phyloP scores from a whole-genome alignment of 2,797 vertebrate genomes.

The Podarcis lilfordi region DNA sequence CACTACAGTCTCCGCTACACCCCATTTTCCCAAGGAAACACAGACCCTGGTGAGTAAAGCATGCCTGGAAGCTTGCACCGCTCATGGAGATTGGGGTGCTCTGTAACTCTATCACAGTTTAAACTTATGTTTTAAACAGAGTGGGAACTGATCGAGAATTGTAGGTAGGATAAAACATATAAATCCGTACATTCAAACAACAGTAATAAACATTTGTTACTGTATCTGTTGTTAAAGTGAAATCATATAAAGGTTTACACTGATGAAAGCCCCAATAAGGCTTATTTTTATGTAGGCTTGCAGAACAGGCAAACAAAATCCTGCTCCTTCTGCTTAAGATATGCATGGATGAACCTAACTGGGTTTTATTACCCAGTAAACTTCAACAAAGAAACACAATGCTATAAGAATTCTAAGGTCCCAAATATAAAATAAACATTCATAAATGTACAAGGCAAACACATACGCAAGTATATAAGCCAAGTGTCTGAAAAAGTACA shows the following conservation, averaged over 20 bases:
- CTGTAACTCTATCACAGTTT: not conserved
- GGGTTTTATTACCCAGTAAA: not conserved
- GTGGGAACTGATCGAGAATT: not conserved
- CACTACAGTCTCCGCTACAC: too few species aligned
- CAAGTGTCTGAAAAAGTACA: too few species aligned
- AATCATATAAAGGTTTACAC: too few species aligned
- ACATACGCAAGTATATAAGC: too few species aligned
- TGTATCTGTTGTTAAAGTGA: not conserved
- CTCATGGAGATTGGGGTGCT: too few species aligned
- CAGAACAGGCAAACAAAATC: not conserved
- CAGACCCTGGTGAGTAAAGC: too few species aligned
- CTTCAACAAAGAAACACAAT: not conserved
- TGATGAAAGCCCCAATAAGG: too few species aligned
- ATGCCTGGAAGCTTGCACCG: too few species aligned
- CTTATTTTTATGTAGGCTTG: not conserved
- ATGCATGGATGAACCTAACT: not conserved
- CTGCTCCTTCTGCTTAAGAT: not conserved
- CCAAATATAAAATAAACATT: too few species aligned
- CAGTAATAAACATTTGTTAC: not conserved
- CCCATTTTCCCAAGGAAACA: too few species aligned
- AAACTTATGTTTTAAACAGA: not conserved
- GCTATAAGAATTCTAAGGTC: too few species aligned
- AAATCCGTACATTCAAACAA: not conserved
- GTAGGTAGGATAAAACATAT: not conserved
- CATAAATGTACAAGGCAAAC: too few species aligned